Evolutionary conservation across 2,888 invertebrate species (phyloP).

Genomic region (Tipula confusa): DNA sequence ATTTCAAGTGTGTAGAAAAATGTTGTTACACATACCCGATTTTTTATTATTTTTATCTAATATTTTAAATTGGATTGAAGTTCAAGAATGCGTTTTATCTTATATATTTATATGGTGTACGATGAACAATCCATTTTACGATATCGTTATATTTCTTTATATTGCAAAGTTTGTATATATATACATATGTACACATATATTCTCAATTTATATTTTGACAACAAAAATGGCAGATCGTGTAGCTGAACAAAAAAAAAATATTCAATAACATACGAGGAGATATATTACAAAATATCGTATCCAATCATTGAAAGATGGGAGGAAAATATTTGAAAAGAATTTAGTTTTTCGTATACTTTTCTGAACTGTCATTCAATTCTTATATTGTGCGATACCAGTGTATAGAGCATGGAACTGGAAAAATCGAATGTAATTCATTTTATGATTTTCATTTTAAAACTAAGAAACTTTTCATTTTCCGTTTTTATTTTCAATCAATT

Average conservation of each 20-base stretch:
- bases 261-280: background rate
- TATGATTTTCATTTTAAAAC: background rate
- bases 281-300: constrained; percentile 3
- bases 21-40: constrained; percentile 13
- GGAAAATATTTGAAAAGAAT: background rate
- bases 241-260: background rate
- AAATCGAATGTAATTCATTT: background rate
- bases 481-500: background rate
- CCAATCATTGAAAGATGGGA: constrained; percentile 12
- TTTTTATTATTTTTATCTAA: background rate
- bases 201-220: constrained; percentile 13
- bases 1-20: background rate
- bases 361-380: background rate
- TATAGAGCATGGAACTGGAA: background rate
- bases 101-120: background rate
- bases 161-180: too few species aligned
- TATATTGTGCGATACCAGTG: background rate
- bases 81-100: constrained; percentile 25
- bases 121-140: background rate
- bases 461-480: background rate
- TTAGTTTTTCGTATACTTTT: background rate
- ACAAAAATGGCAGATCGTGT: constrained; percentile 3
- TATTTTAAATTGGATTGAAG: constrained; percentile 25
- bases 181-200: background rate
- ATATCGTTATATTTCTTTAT: constrained; percentile 9